A percentile compares a stretch with the other conserved stretches of the same genome.
phyloP scores from a whole-genome alignment of 2,888 invertebrate genomes.

The Listrodromus nycthemerus region DNA sequence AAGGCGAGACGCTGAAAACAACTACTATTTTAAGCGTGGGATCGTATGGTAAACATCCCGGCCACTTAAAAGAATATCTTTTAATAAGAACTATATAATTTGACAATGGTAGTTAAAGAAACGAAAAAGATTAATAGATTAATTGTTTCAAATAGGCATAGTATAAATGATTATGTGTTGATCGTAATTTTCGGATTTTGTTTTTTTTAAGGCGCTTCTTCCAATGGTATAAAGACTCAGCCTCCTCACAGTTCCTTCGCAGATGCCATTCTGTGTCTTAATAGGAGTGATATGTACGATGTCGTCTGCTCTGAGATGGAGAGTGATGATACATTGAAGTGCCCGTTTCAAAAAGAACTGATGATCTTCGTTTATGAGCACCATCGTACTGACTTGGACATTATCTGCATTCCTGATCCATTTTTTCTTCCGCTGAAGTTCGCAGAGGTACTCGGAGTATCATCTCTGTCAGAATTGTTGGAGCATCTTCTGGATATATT shows the following conservation, averaged over 20 bases:
- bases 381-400: constrained; percentile 72
- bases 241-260: constrained; percentile 57
- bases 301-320: constrained; percentile 74
- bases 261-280: constrained; percentile 67
- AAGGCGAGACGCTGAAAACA: no score
- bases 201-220: background rate
- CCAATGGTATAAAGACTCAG: constrained; percentile 69
- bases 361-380: constrained; percentile 76
- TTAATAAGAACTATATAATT: no score
- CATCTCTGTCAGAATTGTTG: constrained; percentile 66
- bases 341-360: constrained; percentile 74
- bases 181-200: no score
- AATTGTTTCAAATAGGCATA: no score
- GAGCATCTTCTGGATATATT: constrained; percentile 64
- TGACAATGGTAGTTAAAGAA: no score
- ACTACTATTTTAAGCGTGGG: no score
- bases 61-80: no score
- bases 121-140: no score
- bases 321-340: constrained; percentile 69
- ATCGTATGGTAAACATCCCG: no score
- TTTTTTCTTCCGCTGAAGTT: constrained; percentile 57
- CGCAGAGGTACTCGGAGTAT: constrained; percentile 61
- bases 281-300: constrained; percentile 73
- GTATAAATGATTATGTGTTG: no score
- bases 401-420: constrained; percentile 48